These are phyloP conservation scores for Crotalus horridus DNA, from an alignment of 2,113 vertebrate species.

Conservation along the genomic window DNA sequence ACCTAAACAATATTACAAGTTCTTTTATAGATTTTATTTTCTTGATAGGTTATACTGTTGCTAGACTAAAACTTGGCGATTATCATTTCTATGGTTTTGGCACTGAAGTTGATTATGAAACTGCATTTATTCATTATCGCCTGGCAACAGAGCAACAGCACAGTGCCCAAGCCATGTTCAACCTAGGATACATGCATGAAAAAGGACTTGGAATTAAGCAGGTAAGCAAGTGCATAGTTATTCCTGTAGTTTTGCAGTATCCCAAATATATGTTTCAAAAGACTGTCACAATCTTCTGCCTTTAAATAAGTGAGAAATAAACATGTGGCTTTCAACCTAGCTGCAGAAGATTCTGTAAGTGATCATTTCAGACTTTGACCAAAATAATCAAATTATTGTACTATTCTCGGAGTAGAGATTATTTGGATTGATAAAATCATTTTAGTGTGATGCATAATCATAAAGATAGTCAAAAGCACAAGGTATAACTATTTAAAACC, in stretches of 20 bases:
- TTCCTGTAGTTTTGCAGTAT: not conserved
- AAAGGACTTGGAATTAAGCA: constrained; percentile 96
- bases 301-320: not conserved
- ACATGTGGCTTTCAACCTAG: fast-evolving
- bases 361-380: not conserved
- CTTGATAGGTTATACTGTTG: constrained; percentile 89
- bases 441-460: not conserved
- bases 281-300: not conserved
- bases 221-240: constrained; percentile 66
- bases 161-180: constrained; percentile 98
- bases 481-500: not conserved
- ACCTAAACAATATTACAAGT: not conserved
- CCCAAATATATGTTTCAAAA: not conserved
- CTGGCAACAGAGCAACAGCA: constrained; percentile 97
- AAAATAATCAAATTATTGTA: not conserved
- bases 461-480: no score
- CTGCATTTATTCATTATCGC: constrained; percentile 94
- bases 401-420: not conserved
- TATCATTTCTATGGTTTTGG: constrained; percentile 98
- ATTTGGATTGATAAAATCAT: not conserved
- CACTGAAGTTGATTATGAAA: constrained; percentile 96
- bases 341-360: not conserved
- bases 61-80: constrained; percentile 95
- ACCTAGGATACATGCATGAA: constrained; percentile 98
- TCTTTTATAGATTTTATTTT: constrained; percentile 11